Conservation (phyloP, 2,113 vertebrate species). For the Plectropomus leopardus region DNA sequence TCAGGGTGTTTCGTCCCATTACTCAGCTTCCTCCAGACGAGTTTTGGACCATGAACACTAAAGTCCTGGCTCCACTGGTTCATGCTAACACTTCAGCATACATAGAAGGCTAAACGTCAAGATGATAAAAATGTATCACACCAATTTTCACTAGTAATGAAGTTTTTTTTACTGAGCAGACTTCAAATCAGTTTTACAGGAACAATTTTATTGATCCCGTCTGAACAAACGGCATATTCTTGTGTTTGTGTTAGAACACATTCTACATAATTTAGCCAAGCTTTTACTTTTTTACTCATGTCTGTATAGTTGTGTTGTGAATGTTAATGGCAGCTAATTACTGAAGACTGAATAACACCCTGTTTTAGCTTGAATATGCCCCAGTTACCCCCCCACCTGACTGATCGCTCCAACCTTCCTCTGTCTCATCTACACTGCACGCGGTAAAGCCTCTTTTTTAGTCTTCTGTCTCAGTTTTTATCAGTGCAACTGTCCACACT, state of each 20-base stretch:
- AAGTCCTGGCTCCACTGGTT: neutral
- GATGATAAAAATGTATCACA: neutral
- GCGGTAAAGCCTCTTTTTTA: neutral
- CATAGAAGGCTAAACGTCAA: too few species aligned
- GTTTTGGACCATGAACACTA: neutral
- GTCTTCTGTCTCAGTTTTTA: neutral
- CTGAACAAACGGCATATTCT: neutral
- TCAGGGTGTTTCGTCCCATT: neutral
- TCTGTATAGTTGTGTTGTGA: neutral
- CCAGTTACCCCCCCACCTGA: neutral
- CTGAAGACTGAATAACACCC: conserved; percentile 5
- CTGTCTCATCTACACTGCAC: neutral
- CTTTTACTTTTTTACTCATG: neutral
- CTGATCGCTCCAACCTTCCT: neutral
- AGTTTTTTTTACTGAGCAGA: neutral
- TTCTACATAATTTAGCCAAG: neutral
- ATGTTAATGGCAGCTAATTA: conserved; percentile 13
- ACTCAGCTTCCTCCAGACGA: neutral
- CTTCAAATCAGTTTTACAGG: neutral
- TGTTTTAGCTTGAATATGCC: neutral
- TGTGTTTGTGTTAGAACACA: neutral
- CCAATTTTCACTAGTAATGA: neutral
- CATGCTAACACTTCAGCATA: neutral
- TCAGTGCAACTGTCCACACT: neutral
- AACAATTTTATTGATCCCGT: neutral